phyloP scores from a whole-genome alignment of 2,888 invertebrate species.

The Neelides folsomi region DNA sequence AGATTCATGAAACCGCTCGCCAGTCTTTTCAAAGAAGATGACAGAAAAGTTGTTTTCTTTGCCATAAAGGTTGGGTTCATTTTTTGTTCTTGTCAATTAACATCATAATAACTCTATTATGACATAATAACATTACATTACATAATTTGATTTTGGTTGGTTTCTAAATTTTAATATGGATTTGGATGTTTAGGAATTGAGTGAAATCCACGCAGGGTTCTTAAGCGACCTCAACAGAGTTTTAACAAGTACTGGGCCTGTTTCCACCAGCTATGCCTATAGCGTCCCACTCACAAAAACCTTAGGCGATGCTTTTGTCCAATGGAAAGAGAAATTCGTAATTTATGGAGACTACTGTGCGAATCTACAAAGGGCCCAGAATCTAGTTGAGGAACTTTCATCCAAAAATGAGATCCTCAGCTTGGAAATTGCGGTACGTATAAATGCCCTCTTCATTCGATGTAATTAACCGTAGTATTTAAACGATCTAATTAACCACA shows the following conservation, averaged over 20 bases:
- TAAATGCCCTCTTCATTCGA: not conserved
- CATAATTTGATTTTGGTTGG: too few species aligned
- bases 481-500: too few species aligned
- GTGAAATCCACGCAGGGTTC: slow-evolving; percentile 73
- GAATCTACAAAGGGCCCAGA: slow-evolving; percentile 78
- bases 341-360: slow-evolving; percentile 94
- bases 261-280: slow-evolving; percentile 39
- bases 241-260: slow-evolving; percentile 14
- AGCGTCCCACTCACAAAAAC: slow-evolving; percentile 40
- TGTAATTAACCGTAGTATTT: too few species aligned
- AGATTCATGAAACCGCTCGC: slow-evolving; percentile 67
- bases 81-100: too few species aligned
- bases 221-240: slow-evolving; percentile 65
- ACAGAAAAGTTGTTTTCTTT: slow-evolving; percentile 69
- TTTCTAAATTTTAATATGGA: too few species aligned
- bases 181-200: slow-evolving; percentile 39
- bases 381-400: slow-evolving; percentile 62
- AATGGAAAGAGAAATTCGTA: slow-evolving; percentile 78
- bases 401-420: slow-evolving; percentile 51
- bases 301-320: slow-evolving; percentile 73
- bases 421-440: slow-evolving; percentile 53
- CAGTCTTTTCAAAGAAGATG: slow-evolving; percentile 56
- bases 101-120: too few species aligned
- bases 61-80: slow-evolving; percentile 62
- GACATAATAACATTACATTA: too few species aligned